phyloP scores from a whole-genome alignment of 2,113 vertebrate genomes.

The Psittacula cyanocephala region DNA sequence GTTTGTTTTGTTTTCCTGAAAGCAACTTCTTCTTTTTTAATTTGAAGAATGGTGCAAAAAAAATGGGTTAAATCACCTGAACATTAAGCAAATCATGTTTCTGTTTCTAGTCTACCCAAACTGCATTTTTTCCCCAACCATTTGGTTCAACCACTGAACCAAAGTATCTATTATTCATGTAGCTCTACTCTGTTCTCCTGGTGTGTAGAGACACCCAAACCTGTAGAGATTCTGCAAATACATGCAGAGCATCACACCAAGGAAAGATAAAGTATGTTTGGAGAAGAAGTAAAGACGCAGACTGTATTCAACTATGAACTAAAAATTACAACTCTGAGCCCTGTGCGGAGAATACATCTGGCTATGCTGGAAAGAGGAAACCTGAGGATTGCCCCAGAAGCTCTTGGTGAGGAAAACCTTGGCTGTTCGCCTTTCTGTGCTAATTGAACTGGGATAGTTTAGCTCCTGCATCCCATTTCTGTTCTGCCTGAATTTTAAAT shows the following conservation, averaged over 20 bases:
- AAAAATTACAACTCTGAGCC: background rate
- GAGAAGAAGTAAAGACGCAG: background rate
- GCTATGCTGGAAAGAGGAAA: slow-evolving; percentile 17
- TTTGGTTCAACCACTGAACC: background rate
- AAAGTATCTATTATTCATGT: slow-evolving; percentile 21
- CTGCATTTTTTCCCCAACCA: background rate
- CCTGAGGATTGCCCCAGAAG: background rate
- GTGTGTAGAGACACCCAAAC: background rate
- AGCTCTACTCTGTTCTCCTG: background rate
- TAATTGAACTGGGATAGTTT: slow-evolving; percentile 29
- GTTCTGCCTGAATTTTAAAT: slow-evolving; percentile 40
- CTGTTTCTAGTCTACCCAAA: background rate
- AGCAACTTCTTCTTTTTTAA: background rate
- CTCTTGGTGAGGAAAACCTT: slow-evolving; percentile 24
- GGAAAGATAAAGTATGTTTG: background rate
- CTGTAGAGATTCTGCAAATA: slow-evolving; percentile 3
- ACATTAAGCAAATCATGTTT: background rate
- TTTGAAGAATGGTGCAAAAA: background rate
- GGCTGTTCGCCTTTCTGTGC: slow-evolving; percentile 6
- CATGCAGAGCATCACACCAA: background rate
- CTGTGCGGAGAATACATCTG: background rate
- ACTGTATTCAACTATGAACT: slow-evolving; percentile 9
- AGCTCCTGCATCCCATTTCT: slow-evolving; percentile 18
- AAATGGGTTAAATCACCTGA: background rate
- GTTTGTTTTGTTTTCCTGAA: background rate